These are phyloP conservation scores for Megastigmus dorsalis DNA, from an alignment of 2,888 invertebrate genomes.

Conservation along the genomic window DNA sequence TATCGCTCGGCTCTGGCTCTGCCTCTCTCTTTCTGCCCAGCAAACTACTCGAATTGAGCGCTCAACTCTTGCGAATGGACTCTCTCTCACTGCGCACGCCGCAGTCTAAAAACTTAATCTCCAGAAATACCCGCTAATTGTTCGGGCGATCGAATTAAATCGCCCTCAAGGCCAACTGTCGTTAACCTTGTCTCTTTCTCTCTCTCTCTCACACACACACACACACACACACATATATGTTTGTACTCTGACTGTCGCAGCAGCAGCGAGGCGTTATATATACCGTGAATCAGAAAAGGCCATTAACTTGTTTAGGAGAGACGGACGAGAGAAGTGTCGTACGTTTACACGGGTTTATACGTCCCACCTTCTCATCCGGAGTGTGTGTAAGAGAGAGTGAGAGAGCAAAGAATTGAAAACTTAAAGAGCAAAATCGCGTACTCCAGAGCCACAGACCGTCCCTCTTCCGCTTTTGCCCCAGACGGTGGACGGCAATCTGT, in stretches of 20 bases:
- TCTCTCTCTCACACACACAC: neutral
- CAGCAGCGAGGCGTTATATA: too few species aligned
- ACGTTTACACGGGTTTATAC: neutral
- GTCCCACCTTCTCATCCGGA: too few species aligned
- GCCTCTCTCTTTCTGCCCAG: too few species aligned
- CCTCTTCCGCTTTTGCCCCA: neutral
- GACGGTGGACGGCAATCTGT: neutral
- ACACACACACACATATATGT: too few species aligned
- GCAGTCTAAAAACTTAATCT: conserved; percentile 47
- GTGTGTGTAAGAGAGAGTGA: too few species aligned
- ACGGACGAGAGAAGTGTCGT: conserved; percentile 9
- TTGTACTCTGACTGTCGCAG: neutral
- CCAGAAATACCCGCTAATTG: conserved; percentile 50
- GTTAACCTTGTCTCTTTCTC: conserved; percentile 46
- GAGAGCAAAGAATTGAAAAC: conserved; percentile 26
- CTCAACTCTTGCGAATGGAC: conserved; percentile 12
- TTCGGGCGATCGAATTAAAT: conserved; percentile 49
- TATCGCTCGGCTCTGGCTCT: too few species aligned
- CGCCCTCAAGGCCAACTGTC: conserved; percentile 50
- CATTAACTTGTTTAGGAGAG: conserved; percentile 48
- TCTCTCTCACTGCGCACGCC: neutral
- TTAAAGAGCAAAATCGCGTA: conserved; percentile 40
- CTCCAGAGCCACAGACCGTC: too few species aligned
- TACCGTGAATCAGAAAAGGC: conserved; percentile 49
- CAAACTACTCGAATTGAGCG: neutral